Percentiles rank a stretch among this genome's conserved stretches.
Evolutionary conservation across 2,797 vertebrate genomes (phyloP).

Genomic region (Peromyscus aztecus): DNA sequence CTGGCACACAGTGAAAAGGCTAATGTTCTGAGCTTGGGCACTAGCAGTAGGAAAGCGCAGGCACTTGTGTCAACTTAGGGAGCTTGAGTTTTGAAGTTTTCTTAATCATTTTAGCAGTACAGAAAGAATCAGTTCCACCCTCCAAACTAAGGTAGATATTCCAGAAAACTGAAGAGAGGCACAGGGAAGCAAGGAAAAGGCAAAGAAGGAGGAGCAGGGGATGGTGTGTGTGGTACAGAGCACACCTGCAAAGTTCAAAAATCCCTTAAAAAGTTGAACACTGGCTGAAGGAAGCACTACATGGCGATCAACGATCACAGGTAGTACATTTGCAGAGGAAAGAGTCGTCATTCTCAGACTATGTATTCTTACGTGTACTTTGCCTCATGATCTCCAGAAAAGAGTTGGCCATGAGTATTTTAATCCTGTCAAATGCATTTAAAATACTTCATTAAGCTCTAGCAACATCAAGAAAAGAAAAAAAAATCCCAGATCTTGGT

Average conservation of each 20-base stretch:
- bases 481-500: neutral
- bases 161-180: neutral
- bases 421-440: slow-evolving; percentile 8
- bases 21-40: neutral
- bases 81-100: neutral
- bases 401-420: neutral
- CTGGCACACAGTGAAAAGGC: neutral
- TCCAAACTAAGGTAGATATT: neutral
- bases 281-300: neutral
- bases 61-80: neutral
- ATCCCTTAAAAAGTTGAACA: neutral
- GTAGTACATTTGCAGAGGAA: neutral
- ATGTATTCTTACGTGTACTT: neutral
- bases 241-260: neutral
- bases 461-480: neutral
- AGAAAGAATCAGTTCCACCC: neutral
- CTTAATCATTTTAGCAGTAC: neutral
- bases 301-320: neutral
- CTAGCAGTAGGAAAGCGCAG: neutral
- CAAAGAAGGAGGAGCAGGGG: neutral
- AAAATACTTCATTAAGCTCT: slow-evolving; percentile 33
- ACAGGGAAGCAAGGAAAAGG: neutral
- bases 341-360: neutral
- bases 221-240: neutral
- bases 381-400: neutral